Percentiles rank a stretch among this genome's conserved stretches.
Evolutionary conservation across 2,797 vertebrate species (phyloP).

Genomic region (Strix occidentalis): DNA sequence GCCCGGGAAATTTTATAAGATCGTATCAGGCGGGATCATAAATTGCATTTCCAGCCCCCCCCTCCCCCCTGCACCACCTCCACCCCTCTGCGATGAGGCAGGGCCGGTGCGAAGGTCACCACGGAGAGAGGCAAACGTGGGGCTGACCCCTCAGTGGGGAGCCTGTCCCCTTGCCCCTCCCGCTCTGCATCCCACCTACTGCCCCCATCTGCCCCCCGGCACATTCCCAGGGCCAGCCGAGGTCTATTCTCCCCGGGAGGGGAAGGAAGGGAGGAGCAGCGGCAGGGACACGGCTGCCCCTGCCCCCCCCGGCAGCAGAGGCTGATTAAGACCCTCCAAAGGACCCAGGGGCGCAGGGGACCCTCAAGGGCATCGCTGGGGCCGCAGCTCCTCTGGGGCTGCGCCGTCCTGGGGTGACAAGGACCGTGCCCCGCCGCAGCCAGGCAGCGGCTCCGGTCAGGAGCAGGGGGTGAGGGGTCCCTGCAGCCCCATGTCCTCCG

Average conservation of each 20-base stretch:
- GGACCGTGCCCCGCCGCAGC: rapidly evolving
- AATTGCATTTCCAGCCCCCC: conserved; percentile 52
- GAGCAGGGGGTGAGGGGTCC: background rate
- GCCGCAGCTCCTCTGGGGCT: rapidly evolving
- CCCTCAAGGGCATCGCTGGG: background rate
- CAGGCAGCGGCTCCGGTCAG: rapidly evolving
- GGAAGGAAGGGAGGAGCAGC: background rate
- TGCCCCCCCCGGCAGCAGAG: rapidly evolving
- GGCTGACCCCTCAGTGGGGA: background rate
- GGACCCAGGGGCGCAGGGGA: background rate
- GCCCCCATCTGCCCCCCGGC: background rate
- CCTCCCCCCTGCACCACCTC: background rate
- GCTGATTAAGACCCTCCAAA: background rate
- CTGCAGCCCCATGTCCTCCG: background rate
- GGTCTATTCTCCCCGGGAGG: conserved; percentile 27
- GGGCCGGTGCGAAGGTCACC: background rate
- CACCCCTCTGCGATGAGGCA: background rate
- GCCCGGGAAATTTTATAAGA: conserved; percentile 74
- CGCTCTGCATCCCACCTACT: background rate
- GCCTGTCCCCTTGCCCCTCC: rapidly evolving
- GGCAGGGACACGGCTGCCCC: background rate
- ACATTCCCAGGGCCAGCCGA: background rate
- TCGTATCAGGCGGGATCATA: conserved; percentile 71
- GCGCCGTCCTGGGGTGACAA: rapidly evolving
- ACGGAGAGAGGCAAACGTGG: rapidly evolving